Evolutionary conservation across 2,888 invertebrate species (phyloP), one percentile per base, ranked within the genome.

Genomic region (Geotrupes spiniger): DNA sequence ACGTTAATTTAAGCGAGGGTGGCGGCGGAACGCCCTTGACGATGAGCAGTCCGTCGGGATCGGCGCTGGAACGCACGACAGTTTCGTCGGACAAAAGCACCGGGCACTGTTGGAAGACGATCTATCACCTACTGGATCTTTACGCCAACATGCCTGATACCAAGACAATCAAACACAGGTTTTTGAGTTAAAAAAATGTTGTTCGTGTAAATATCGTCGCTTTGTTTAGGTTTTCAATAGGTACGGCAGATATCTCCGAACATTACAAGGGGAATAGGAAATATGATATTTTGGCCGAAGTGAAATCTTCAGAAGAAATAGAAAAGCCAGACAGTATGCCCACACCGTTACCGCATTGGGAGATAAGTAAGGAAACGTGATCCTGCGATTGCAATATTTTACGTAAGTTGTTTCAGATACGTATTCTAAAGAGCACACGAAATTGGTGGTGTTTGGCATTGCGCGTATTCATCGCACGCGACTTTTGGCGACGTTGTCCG

Each of bases 121-220:
- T 97, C 58, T 94, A 93, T 70, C 87, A 92, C 70, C 78, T 97
- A 52, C 75, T 97, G 45, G 93, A 96, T 65, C 74, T 96, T 42
- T 97, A 97, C 69, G 93, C 94, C 4, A 92, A 90, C 39, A 90
- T 92, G 84, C 94, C 96, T 0, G 95, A 95, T 67, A 91, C 93
- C 0, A 95, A 95, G 73, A 95, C 93, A 1, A 88, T 95, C 36
- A 84, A 86, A 21, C 89, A 89, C 70, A 78, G 86, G 78, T 66
- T 39, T n/a, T n/a, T n/a, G n/a, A n/a, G n/a, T n/a, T n/a, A n/a
- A n/a, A n/a, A n/a, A n/a, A n/a, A n/a, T n/a, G n/a, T n/a, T n/a
- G n/a, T n/a, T n/a, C n/a, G n/a, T n/a, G n/a, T n/a, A n/a, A n/a
- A n/a, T n/a, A n/a, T n/a, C n/a, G n/a, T 45, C 47, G 27, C 25